Evolutionary conservation across 2,888 invertebrate genomes (phyloP), one percentile per base, ranked within the genome.

Genomic region (Augiades crinisus): DNA sequence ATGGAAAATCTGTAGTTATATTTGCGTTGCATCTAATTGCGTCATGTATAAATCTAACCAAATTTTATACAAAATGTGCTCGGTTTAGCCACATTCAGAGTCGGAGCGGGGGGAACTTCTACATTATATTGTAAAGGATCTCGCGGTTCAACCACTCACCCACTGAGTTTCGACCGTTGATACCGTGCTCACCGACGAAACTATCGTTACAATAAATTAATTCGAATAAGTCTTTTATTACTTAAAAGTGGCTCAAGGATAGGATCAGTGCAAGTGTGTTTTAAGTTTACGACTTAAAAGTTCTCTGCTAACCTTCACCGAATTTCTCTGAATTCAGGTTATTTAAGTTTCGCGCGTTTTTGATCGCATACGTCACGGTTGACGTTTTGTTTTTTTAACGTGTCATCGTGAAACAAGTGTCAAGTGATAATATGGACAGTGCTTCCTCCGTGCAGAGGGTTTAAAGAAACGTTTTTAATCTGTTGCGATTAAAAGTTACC

Each of bases 101-200:
- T 51, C 17, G 56, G 63, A 60, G 75, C 67, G 79, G 78, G 79
- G 81, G 73, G 68, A 65, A 70, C 62, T 63, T 59, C 64, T 61
- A 65, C 67, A 73, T 78, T 78, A 82, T 77, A 81, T 68, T 71
- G 69, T 72, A 71, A 72, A 65, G 69, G 72, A 65, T 59, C 61
- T 67, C 58, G 64, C 54, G 59, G 55, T 52, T 62, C 57, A 68
- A 74, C 60, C 81, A 83, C 65, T 83, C 76, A 30, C 12, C 30
- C 12, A 30, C 30, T 30, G 7, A 71, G 62, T 68, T 67, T 61
- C 67, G 61, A 68, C 49, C 70, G 62, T 67, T 43, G 30, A 31
- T 19, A 31, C 72, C 66, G 63, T 60, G 72, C 21, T 38, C 71
- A 64, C 63, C 13, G 21, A 40, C 16, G 14, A 47, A 40, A 16